These are phyloP conservation scores for Artibeus lituratus DNA, from an alignment of 2,797 vertebrate genomes.

Conservation along the genomic window DNA sequence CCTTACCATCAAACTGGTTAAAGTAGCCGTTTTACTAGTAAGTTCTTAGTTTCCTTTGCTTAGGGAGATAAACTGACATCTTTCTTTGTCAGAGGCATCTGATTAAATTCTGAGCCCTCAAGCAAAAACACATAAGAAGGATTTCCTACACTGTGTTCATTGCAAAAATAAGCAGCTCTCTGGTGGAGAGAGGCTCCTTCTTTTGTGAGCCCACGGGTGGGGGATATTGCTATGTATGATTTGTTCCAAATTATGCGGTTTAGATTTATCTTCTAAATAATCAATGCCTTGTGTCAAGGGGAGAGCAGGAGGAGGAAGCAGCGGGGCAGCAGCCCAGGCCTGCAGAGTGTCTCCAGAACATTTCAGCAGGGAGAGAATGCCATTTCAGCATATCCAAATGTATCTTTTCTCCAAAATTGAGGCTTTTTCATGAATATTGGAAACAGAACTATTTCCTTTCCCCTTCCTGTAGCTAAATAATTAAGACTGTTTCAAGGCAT, in stretches of 20 bases:
- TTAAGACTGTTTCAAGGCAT: neutral
- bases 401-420: neutral
- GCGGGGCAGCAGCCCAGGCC: neutral
- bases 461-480: neutral
- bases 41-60: neutral
- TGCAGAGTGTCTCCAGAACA: constrained; percentile 1
- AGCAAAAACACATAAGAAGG: neutral
- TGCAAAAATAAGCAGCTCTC: constrained; percentile 21
- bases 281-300: neutral
- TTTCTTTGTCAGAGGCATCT: neutral
- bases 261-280: constrained; percentile 49
- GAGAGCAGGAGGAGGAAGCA: neutral
- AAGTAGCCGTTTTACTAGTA: neutral
- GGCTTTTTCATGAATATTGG: constrained; percentile 20
- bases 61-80: neutral
- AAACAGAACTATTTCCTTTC: neutral
- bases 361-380: neutral
- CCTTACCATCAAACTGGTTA: neutral
- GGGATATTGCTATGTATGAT: neutral
- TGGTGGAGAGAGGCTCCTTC: neutral
- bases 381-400: neutral
- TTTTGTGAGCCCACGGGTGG: neutral
- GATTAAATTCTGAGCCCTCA: constrained; percentile 14
- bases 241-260: neutral
- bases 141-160: neutral